These are phyloP conservation scores for Amblyopsis rosae DNA, from an alignment of 2,113 vertebrate genomes.

Conservation along the genomic window DNA sequence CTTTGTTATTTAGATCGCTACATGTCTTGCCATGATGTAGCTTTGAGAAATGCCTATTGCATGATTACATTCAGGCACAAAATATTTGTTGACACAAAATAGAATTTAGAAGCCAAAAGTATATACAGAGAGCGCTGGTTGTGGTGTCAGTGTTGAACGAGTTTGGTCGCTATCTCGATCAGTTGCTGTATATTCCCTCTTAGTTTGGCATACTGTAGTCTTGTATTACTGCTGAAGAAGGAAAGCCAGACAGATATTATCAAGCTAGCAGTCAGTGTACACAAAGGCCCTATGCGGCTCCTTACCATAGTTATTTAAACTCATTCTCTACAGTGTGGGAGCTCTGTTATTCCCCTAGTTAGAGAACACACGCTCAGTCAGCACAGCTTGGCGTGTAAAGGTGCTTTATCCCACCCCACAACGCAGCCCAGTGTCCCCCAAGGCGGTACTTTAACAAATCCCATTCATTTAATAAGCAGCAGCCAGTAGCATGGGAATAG, in stretches of 20 bases:
- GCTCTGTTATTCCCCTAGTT: conserved; percentile 39
- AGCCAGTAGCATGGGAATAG: conserved; percentile 50
- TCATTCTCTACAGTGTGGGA: conserved; percentile 44
- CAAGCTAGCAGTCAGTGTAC: conserved; percentile 13
- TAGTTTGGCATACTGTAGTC: background rate
- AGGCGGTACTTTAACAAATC: conserved; percentile 58
- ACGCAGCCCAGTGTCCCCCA: conserved; percentile 43
- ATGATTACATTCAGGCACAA: too few species aligned
- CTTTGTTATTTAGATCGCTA: too few species aligned
- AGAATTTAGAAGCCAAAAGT: too few species aligned
- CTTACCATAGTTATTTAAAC: conserved; percentile 33
- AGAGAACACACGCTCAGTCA: conserved; percentile 34
- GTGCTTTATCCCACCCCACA: conserved; percentile 33
- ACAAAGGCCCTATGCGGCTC: conserved; percentile 15
- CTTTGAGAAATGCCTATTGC: too few species aligned
- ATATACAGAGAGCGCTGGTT: too few species aligned
- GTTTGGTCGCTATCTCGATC: too few species aligned
- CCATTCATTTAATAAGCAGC: conserved; percentile 59
- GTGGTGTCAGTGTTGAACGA: too few species aligned
- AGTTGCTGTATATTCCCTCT: background rate
- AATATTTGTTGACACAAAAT: too few species aligned
- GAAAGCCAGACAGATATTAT: conserved; percentile 5
- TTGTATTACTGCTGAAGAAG: background rate
- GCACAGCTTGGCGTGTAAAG: conserved; percentile 30
- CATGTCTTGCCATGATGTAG: too few species aligned